Percentiles rank a stretch among this genome's conserved stretches.
These are phyloP conservation scores for Aldrovandia affinis DNA, from an alignment of 2,797 vertebrate species.

Conservation along the genomic window DNA sequence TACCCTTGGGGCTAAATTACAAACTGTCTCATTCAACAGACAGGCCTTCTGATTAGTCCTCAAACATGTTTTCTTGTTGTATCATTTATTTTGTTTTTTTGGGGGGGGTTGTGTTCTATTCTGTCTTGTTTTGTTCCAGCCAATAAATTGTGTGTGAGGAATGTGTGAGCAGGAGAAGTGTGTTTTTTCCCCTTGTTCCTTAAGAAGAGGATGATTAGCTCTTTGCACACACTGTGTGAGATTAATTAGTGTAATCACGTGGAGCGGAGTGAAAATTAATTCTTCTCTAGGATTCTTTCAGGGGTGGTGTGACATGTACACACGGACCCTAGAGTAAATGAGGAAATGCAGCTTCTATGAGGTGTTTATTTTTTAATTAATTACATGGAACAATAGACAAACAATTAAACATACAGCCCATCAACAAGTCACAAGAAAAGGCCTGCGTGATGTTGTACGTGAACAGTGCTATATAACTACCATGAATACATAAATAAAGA, in stretches of 20 bases:
- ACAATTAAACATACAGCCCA: too few species aligned
- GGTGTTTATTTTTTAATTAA: too few species aligned
- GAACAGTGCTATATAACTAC: too few species aligned
- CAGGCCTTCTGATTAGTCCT: neutral
- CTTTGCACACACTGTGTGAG: slow-evolving; percentile 48
- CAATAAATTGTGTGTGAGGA: neutral
- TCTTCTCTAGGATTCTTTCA: slow-evolving; percentile 40
- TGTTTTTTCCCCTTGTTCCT: slow-evolving; percentile 45
- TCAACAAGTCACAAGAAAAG: too few species aligned
- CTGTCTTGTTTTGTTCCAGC: slow-evolving; percentile 16
- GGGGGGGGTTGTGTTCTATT: slow-evolving; percentile 29
- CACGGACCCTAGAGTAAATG: slow-evolving; percentile 7
- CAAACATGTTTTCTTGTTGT: neutral
- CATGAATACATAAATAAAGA: too few species aligned
- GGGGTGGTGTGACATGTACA: slow-evolving; percentile 20
- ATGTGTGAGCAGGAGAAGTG: neutral
- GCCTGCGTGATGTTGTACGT: too few species aligned
- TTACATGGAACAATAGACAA: too few species aligned
- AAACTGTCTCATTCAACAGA: slow-evolving; percentile 29
- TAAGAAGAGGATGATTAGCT: slow-evolving; percentile 51
- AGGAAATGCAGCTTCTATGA: neutral
- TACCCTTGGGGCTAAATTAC: slow-evolving; percentile 34
- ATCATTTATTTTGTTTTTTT: slow-evolving; percentile 34
- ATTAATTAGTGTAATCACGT: slow-evolving; percentile 56
- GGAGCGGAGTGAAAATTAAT: slow-evolving; percentile 48